Base-by-base conservation (phyloP, 2,888 invertebrate species). In the Leucoptera coffeella region DNA sequence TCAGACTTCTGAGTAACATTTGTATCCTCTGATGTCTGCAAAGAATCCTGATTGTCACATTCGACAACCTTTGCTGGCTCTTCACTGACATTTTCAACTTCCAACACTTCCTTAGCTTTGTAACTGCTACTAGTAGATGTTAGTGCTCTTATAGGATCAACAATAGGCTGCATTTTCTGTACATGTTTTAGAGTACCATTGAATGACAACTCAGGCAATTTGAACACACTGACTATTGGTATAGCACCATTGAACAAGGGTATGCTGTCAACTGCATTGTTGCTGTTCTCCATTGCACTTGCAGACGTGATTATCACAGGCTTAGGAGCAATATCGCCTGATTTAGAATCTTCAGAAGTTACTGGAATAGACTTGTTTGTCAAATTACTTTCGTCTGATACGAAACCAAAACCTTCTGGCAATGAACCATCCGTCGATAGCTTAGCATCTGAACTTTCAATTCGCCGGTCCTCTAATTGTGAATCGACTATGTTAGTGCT, bases 101-200 rank as follows among this genome's bases (percentile, higher is more conserved):
- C 11, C 17, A 19, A 8, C 4, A 9, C 14, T 10, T 10, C 10
- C n/a, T 27, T 35, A 12, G 25, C 27, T 30, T 28, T 25, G 10
- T 23, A 12, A 22, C 9, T 10, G n/a, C 4, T 4, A 2, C 20
- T 8, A 4, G 13, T 27, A n/a, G 48, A 56, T 35, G 55, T 58
- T 27, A 67, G 33, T 22, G 56, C 65, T 14, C 59, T 47, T 4
- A 62, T 44, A 4, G 69, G 67, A 31, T 69, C 67, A 6, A 67
- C 61, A 30, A 69, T 67, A 2, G 67, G 65, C 32, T 58, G 62
- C 20, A 69, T 39, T 34, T 60, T 67, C 36, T 65, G 61, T 13
- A 72, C 56, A 43, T 71, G 61, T 35, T 69, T 67, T 15, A 72
- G 36, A 4, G 71, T 71, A 17, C 71, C 72, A 42, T 71, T 72